phyloP scores from a whole-genome alignment of 2,888 invertebrate genomes.

The Agelastica alni region DNA sequence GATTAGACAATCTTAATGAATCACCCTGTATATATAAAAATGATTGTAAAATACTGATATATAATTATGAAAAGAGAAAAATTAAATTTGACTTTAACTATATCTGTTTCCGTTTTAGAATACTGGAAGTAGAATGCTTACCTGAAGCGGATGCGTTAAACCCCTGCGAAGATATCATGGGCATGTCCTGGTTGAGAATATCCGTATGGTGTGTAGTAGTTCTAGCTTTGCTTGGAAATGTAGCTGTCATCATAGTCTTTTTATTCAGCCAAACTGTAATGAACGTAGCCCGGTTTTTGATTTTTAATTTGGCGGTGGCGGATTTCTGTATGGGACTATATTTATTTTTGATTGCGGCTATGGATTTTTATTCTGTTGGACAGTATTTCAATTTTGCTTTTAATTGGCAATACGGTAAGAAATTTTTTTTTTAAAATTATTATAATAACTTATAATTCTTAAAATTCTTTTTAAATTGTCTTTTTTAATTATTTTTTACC shows the following conservation, averaged over 20 bases:
- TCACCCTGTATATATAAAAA: too few species aligned
- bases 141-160: constrained; percentile 81
- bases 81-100: too few species aligned
- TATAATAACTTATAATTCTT: too few species aligned
- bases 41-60: too few species aligned
- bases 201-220: constrained; percentile 87
- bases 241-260: constrained; percentile 79
- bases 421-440: too few species aligned
- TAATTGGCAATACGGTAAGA: constrained; percentile 80
- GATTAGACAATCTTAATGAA: too few species aligned
- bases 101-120: too few species aligned
- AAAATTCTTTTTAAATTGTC: too few species aligned
- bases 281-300: constrained; percentile 70
- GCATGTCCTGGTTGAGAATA: constrained; percentile 74
- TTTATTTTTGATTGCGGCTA: constrained; percentile 78
- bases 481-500: too few species aligned
- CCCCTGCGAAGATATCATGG: constrained; percentile 91
- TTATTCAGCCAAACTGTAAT: constrained; percentile 62
- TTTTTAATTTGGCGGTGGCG: constrained; percentile 84
- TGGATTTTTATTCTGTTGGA: constrained; percentile 82
- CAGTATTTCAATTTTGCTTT: constrained; percentile 89
- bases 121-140: constrained; percentile 66
- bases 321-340: constrained; percentile 89
- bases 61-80: too few species aligned
- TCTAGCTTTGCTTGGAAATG: constrained; percentile 81